phyloP scores from a whole-genome alignment of 1,140 invertebrate genomes.

The Trissolcus basalis region DNA sequence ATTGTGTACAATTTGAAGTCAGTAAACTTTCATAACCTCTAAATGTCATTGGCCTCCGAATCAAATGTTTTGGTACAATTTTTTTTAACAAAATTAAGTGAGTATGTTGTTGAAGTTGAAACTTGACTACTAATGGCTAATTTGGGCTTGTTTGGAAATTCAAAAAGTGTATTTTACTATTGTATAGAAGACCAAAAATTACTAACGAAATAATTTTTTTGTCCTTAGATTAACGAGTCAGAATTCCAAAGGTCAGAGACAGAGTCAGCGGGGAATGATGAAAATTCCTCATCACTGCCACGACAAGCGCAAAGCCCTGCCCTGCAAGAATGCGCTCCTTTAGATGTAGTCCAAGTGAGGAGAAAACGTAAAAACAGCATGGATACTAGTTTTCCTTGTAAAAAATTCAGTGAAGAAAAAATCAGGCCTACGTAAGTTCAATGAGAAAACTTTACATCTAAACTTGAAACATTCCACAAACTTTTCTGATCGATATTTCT shows the following conservation, averaged over 20 bases:
- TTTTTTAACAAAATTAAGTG: constrained; percentile 6
- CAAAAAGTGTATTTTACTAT: too few relatives aligned
- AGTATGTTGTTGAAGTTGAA: not conserved
- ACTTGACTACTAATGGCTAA: too few relatives aligned
- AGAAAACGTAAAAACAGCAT: constrained; percentile 73
- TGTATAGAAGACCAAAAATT: too few relatives aligned
- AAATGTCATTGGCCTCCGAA: constrained; percentile 1
- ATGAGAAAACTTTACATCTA: constrained; percentile 4
- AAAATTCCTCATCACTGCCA: constrained; percentile 59
- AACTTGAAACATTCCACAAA: not conserved
- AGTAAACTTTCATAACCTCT: constrained; percentile 2
- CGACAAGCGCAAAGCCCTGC: constrained; percentile 65
- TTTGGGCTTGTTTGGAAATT: too few relatives aligned
- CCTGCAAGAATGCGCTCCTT: constrained; percentile 67
- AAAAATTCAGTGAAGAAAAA: constrained; percentile 47
- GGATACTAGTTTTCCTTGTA: constrained; percentile 72
- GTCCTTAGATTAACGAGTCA: constrained; percentile 66
- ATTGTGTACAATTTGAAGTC: constrained; percentile 1
- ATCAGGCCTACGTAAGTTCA: constrained; percentile 33
- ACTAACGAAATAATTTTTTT: constrained; percentile 5
- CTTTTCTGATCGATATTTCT: not conserved
- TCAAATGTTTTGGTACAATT: not conserved
- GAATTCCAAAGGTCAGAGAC: constrained; percentile 69
- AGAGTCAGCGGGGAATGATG: constrained; percentile 65
- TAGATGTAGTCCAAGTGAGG: constrained; percentile 67